Evolutionary conservation across 2,888 invertebrate species (phyloP), one percentile per base, ranked within the genome.

Genomic region (Athrips mouffetella): DNA sequence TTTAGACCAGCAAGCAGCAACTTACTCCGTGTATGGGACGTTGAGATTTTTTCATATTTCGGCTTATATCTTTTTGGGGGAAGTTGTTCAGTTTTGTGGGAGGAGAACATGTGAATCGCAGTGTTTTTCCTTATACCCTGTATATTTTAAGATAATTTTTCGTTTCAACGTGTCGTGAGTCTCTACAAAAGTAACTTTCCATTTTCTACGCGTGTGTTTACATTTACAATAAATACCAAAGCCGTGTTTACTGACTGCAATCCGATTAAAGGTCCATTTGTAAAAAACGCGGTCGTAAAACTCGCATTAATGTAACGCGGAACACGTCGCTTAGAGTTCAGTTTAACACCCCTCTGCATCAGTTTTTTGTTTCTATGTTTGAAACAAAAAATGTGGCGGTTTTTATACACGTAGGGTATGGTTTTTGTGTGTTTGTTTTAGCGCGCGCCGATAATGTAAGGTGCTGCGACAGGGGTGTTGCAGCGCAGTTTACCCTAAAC

Each of bases 341-440:
- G 33, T 73, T 79, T 83, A 76, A 80, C 82, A 79, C 81, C 76
- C 78, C 65, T 65, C 65, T 52, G 59, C 64, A 48, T 41, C 49
- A 45, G 59, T 73, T 76, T 80, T 77, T 76, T 74, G 65, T 66
- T 53, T 53, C 56, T 66, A 59, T 75, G 67, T 78, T 74, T 71
- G 67, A 66, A 73, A 79, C 73, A 80, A 70, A 79, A 80, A 74
- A 57, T 54, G 48, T 65, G 60, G 76, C 60, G 70, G 81, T 83
- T 83, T 83, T 82, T 82, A 67, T 77, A 67, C 76, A 64, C 59
- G 54, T 50, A 56, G 56, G 60, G 53, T 70, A 78, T 84, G 60
- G 53, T 70, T 79, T 84, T 82, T 84, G 63, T 79, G 59, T 83
- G 74, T 85, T 84, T 84, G 73, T 76, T 75, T 82, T 80, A 78